These are phyloP conservation scores for Rhaphigaster nebulosa DNA, from an alignment of 2,888 invertebrate genomes.

Conservation along the genomic window DNA sequence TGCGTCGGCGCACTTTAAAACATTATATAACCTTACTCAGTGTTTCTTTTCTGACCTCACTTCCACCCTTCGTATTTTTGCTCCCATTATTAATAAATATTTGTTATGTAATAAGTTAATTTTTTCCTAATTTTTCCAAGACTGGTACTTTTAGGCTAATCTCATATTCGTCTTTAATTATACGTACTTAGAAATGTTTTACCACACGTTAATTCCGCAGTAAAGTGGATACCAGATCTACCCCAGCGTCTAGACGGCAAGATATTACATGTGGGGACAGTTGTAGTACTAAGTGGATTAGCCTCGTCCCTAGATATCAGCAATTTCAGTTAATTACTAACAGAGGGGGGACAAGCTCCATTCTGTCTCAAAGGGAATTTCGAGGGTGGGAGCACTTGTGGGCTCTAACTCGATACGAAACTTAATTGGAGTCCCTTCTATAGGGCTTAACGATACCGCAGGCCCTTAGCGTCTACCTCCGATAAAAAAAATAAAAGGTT, in stretches of 20 bases:
- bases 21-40: too few relatives aligned
- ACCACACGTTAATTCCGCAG: background rate
- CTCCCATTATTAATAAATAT: too few relatives aligned
- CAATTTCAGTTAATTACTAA: conserved; percentile 22
- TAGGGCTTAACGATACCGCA: background rate
- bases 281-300: conserved; percentile 8
- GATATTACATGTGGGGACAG: conserved; percentile 5
- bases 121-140: too few relatives aligned
- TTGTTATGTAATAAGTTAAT: too few relatives aligned
- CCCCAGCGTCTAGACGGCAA: background rate
- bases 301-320: conserved; percentile 11
- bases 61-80: too few relatives aligned
- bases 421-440: conserved; percentile 22
- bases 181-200: background rate
- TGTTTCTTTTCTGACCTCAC: too few relatives aligned
- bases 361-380: conserved; percentile 22
- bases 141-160: too few relatives aligned
- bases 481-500: conserved; percentile 22
- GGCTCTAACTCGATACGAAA: conserved; percentile 5
- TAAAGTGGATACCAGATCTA: background rate
- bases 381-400: conserved; percentile 2
- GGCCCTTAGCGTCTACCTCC: background rate
- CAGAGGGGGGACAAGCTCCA: background rate
- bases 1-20: too few relatives aligned
- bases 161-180: too few relatives aligned